Percentiles rank a stretch among this genome's conserved stretches.
These are phyloP conservation scores for Limenitis camilla DNA, from an alignment of 2,888 invertebrate genomes.

Conservation along the genomic window DNA sequence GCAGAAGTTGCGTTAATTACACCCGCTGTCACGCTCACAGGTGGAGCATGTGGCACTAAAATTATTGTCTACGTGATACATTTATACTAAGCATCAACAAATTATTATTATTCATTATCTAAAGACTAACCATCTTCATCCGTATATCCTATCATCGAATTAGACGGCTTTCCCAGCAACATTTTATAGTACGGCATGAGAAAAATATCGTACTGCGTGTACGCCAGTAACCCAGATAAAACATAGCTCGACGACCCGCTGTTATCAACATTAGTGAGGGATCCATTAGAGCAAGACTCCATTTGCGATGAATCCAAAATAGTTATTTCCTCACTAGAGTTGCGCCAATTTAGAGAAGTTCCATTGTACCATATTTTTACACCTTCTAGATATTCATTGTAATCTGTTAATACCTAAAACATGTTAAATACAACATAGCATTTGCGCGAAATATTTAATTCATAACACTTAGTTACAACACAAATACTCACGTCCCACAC, in stretches of 20 bases:
- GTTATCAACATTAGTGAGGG: slow-evolving; percentile 80
- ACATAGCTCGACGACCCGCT: slow-evolving; percentile 82
- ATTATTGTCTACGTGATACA: slow-evolving; percentile 37
- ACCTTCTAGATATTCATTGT: slow-evolving; percentile 77
- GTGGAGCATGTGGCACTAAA: slow-evolving; percentile 85
- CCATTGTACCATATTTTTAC: slow-evolving; percentile 78
- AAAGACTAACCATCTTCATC: slow-evolving; percentile 82
- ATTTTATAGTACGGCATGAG: slow-evolving; percentile 91
- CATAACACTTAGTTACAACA: slow-evolving; percentile 1
- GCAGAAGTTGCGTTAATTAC: slow-evolving; percentile 89
- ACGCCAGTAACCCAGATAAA: slow-evolving; percentile 85
- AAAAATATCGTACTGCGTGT: slow-evolving; percentile 93
- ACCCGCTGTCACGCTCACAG: slow-evolving; percentile 84
- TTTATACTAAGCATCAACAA: neutral
- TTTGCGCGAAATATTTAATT: slow-evolving; percentile 9
- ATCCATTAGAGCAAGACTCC: slow-evolving; percentile 72
- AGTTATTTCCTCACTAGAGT: slow-evolving; percentile 49
- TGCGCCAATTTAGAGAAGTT: slow-evolving; percentile 64
- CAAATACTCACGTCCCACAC: slow-evolving; percentile 83
- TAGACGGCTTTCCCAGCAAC: slow-evolving; percentile 93
- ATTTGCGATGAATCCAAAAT: slow-evolving; percentile 44
- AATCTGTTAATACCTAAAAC: slow-evolving; percentile 67
- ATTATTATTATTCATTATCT: neutral
- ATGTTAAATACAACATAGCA: slow-evolving; percentile 10
- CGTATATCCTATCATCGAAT: slow-evolving; percentile 88